Evolutionary conservation across 2,888 invertebrate genomes (phyloP), one percentile per base, ranked within the genome.

Genomic region (Hirtodrosophila confusa): DNA sequence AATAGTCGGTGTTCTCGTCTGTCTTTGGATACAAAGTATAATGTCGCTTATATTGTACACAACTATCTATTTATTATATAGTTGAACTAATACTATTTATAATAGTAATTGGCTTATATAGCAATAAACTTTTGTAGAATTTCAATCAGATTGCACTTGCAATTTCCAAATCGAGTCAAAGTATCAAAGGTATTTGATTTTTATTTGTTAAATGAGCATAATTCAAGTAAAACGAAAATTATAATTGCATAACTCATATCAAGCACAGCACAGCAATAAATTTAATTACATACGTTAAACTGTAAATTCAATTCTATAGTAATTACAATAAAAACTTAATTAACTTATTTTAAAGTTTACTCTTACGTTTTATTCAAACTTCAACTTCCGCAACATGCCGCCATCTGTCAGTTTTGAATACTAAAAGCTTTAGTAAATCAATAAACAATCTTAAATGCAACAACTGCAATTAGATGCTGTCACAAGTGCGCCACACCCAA

Each of bases 241-340:
- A 72, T 36, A 54, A 57, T 61, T 76, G 77, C 67, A 67, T 72
- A 71, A 73, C 41, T 76, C 73, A 73, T 73, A 73, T 73, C 72
- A 71, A 69, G 39, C 54, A 61, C 75, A 62, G 64, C 69, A 83
- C 73, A 48, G 57, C 44, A 63, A 76, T 48, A 67, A 53, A 43
- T 64, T 65, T 33, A 80, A 62, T 62, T 62, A 86, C 68, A 72
- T 82, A 79, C 78, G 78, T 75, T 78, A 50, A 71, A 41, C 48
- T 82, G 82, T 85, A 82, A 66, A 75, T 73, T 66, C 53, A 69
- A 75, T 54, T 65, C 47, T 72, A 78, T 73, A 57, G 62, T 61
- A 68, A 62, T 67, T 63, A 64, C 51, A 82, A 80, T 75, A 69
- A 79, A 71, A 48, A 73, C 37, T 57, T 41, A 7, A 55, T 55